Evolutionary conservation across 2,888 invertebrate species (phyloP), one percentile per base, ranked within the genome.

Genomic region (Ophioninae sp.): DNA sequence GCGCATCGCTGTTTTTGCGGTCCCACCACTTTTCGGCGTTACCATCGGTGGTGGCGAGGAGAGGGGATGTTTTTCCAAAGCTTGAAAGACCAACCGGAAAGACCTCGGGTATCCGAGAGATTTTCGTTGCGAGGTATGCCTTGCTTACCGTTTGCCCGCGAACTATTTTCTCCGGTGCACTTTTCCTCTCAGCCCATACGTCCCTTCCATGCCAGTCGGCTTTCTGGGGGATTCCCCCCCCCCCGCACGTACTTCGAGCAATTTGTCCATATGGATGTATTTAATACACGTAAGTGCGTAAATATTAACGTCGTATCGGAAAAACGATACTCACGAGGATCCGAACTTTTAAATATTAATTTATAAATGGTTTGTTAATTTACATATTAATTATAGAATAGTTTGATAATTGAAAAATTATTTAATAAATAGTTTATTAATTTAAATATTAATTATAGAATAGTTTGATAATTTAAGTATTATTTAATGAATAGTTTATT

Each of bases 71-170:
- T 62, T 64, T 74, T 77, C 68, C 73, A 61, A 64, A 61, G 56
- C 44, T 57, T 5, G 20, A 79, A 61, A 70, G 23, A 59, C 10
- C 64, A 62, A 30, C 62, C 13, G 17, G 50, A n/a, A 30, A 37
- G 62, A 74, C 7, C 61, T 62, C 59, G 65, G 65, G 73, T 77
- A 77, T 65, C 59, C 64, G 41, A 69, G 69, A 78, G 77, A 83
- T 81, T 68, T 59, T 41, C 67, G 50, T 70, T 10, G 7, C 37
- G 44, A 74, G 78, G 59, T 74, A 74, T 62, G 64, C 57, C 68
- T 67, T 30, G 80, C 44, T 83, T 79, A 65, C 1, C 72, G 13
- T 78, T 64, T 69, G 30, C 62, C 69, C 56, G 37, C 62, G 64
- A 73, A 67, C 79, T 67, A 41, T 76, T 73, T 72, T 72, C 56